Percentiles rank a stretch among this genome's conserved stretches.
phyloP scores from a whole-genome alignment of 2,797 vertebrate genomes.

The Loris lydekkerianus region DNA sequence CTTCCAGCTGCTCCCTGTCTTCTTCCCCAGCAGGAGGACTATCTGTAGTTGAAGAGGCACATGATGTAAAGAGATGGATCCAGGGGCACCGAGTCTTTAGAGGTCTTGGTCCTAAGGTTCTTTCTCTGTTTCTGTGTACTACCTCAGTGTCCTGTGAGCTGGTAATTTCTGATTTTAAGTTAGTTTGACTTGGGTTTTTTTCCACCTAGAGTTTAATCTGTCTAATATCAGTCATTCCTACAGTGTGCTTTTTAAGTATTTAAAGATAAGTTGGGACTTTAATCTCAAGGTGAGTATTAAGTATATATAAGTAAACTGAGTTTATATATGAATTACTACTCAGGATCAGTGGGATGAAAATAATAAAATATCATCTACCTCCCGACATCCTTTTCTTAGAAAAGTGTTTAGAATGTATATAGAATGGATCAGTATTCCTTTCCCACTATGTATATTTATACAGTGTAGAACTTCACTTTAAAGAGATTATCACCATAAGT shows the following conservation, averaged over 20 bases:
- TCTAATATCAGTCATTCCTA: neutral
- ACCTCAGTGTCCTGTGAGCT: neutral
- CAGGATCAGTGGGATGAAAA: conserved; percentile 44
- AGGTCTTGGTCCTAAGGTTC: conserved; percentile 18
- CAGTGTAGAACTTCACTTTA: conserved; percentile 31
- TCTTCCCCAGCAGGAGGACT: neutral
- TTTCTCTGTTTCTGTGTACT: neutral
- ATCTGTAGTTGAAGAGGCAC: conserved; percentile 30
- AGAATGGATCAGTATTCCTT: conserved; percentile 46
- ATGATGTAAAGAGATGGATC: conserved; percentile 40
- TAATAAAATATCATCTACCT: neutral
- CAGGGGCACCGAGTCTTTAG: neutral
- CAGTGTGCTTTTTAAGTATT: conserved; percentile 5
- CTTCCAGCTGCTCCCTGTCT: neutral
- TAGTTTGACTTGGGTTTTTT: neutral
- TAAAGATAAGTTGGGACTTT: conserved; percentile 57
- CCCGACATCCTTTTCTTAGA: conserved; percentile 14
- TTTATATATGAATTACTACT: conserved; percentile 10
- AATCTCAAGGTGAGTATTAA: conserved; percentile 40
- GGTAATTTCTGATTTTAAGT: conserved; percentile 30
- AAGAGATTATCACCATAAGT: conserved; percentile 40
- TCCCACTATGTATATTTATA: neutral
- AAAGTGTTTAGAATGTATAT: neutral
- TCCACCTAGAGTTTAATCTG: conserved; percentile 30
- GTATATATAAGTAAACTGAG: conserved; percentile 17